These are phyloP conservation scores for Drosophila saltans DNA, from an alignment of 1,140 invertebrate genomes.

Conservation along the genomic window DNA sequence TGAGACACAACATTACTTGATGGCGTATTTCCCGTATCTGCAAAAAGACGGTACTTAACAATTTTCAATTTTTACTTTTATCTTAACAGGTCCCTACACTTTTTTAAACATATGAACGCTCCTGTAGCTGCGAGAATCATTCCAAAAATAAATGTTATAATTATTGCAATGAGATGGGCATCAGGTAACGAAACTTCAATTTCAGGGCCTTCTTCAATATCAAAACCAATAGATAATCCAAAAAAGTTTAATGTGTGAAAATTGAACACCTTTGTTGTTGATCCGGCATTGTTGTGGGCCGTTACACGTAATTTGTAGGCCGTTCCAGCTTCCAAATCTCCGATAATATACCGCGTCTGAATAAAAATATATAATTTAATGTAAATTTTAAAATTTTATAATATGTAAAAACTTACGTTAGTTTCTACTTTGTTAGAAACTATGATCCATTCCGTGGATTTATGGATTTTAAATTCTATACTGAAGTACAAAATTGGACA, in stretches of 20 bases:
- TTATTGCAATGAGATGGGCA: conserved; percentile 84
- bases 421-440: conserved; percentile 84
- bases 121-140: conserved; percentile 84
- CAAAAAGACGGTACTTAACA: not conserved
- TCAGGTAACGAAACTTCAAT: conserved; percentile 84
- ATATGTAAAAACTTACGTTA: conserved; percentile 64
- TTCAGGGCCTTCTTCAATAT: conserved; percentile 40
- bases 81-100: conserved; percentile 81
- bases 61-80: not conserved
- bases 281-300: no score
- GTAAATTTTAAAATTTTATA: not conserved
- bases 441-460: conserved; percentile 84
- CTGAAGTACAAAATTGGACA: conserved; percentile 87
- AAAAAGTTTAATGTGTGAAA: no score
- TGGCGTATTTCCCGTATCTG: conserved; percentile 53
- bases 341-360: conserved; percentile 84
- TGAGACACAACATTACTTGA: conserved; percentile 50
- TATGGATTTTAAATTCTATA: conserved; percentile 85
- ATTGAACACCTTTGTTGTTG: no score
- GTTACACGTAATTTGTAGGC: conserved; percentile 86
- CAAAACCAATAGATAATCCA: no score
- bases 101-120: conserved; percentile 84
- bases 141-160: conserved; percentile 84
- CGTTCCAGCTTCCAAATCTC: conserved; percentile 87
- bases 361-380: not conserved